Evolutionary conservation across 2,888 invertebrate genomes (phyloP).

Genomic region (Gryllus longicercus): DNA sequence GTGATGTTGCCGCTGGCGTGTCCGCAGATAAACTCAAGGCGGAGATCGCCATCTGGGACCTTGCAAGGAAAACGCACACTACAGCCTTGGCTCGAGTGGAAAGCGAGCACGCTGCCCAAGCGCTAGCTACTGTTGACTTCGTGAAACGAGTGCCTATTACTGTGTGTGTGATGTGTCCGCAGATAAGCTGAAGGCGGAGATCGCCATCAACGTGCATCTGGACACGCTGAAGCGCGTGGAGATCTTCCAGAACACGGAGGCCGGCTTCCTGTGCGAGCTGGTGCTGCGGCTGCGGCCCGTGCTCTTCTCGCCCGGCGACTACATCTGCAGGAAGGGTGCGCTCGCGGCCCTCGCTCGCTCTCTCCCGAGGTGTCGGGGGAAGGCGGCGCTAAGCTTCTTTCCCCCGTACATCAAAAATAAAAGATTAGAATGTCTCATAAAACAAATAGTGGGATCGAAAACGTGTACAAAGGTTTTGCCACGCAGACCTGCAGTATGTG

Average conservation of each 20-base stretch:
- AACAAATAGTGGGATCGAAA: too few relatives aligned
- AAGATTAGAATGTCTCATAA: too few relatives aligned
- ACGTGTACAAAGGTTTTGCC: too few relatives aligned
- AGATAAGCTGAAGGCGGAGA: slow-evolving; percentile 97
- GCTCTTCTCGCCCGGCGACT: slow-evolving; percentile 96
- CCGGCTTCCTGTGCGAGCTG: slow-evolving; percentile 95
- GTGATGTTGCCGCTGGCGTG: neutral
- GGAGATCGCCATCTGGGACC: slow-evolving; percentile 81
- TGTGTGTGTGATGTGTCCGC: slow-evolving; percentile 35
- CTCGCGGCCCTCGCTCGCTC: neutral
- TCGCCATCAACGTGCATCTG: slow-evolving; percentile 97
- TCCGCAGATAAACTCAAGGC: slow-evolving; percentile 88
- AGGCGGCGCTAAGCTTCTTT: too few relatives aligned
- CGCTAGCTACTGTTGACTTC: neutral
- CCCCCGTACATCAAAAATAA: too few relatives aligned
- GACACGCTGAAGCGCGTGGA: slow-evolving; percentile 97
- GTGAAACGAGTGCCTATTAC: neutral
- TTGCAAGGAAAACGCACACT: neutral
- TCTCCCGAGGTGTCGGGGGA: too few relatives aligned
- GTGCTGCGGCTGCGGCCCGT: slow-evolving; percentile 92
- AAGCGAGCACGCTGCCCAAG: too few relatives aligned
- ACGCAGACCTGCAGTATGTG: too few relatives aligned
- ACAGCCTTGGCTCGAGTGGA: too few relatives aligned
- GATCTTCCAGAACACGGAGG: slow-evolving; percentile 99
- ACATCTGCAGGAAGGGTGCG: slow-evolving; percentile 97